Evolutionary conservation across 2,113 vertebrate species (phyloP).

Genomic region (Psettodes erumei): DNA sequence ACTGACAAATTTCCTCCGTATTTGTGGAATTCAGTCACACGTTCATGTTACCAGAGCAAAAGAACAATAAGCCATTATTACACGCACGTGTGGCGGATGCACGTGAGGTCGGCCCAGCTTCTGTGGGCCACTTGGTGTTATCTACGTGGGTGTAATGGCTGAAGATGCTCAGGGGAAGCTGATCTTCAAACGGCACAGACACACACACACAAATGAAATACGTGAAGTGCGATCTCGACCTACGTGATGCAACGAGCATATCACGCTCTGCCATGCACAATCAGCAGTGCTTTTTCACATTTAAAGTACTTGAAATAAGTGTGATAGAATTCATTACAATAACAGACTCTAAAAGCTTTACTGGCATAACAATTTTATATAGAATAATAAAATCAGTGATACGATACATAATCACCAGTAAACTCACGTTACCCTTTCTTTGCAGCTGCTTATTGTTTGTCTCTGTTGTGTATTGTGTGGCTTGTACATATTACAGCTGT

Average conservation of each 20-base stretch:
- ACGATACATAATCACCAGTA: not conserved
- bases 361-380: not conserved
- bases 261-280: constrained; percentile 44
- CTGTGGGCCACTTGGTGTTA: constrained; percentile 35
- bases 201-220: constrained; percentile 18
- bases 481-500: not conserved
- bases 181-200: constrained; percentile 30
- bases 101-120: constrained; percentile 23
- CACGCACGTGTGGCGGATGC: constrained; percentile 4
- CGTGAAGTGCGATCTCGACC: constrained; percentile 50
- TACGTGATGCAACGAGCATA: constrained; percentile 46
- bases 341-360: constrained; percentile 39
- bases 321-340: constrained; percentile 50
- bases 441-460: not conserved
- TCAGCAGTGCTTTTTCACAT: constrained; percentile 45
- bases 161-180: constrained; percentile 44
- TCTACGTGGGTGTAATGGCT: constrained; percentile 49
- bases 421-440: not conserved
- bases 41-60: constrained; percentile 1
- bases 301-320: constrained; percentile 41
- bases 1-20: not conserved
- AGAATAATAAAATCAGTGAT: not conserved
- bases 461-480: not conserved
- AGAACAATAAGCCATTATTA: constrained; percentile 20
- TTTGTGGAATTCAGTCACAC: not conserved